Percentiles rank a stretch among this genome's conserved stretches.
Conservation (phyloP, 2,888 invertebrate species). For the Ectobius pallidus region DNA sequence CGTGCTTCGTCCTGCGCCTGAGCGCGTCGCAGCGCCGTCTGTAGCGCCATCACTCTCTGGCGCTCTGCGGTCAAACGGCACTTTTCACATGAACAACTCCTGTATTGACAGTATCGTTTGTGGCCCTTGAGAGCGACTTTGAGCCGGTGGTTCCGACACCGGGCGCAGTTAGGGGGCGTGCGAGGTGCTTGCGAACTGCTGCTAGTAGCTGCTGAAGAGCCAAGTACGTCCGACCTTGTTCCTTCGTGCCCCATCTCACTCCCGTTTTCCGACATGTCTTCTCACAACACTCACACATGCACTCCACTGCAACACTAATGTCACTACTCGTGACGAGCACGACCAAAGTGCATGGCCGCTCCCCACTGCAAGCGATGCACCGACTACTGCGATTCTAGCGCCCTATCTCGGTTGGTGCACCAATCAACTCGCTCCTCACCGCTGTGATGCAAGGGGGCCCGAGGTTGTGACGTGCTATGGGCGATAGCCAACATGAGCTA, state of each 20-base stretch:
- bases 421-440: constrained; percentile 15
- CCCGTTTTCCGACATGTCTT: not conserved
- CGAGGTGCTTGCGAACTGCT: constrained; percentile 56
- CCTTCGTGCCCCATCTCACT: not conserved
- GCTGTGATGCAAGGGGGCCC: no score
- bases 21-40: constrained; percentile 82
- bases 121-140: constrained; percentile 89
- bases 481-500: no score
- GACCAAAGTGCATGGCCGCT: not conserved
- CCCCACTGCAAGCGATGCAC: not conserved
- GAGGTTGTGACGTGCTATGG: not conserved
- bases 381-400: constrained; percentile 13
- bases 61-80: constrained; percentile 86
- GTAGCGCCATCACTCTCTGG: constrained; percentile 87
- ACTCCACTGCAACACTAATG: not conserved
- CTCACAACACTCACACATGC: not conserved
- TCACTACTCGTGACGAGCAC: no score
- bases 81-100: constrained; percentile 83
- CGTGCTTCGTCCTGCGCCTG: constrained; percentile 79
- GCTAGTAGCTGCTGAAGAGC: constrained; percentile 10
- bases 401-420: constrained; percentile 8
- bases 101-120: constrained; percentile 88
- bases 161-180: constrained; percentile 89
- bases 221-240: not conserved
- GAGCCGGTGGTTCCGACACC: constrained; percentile 90